Percentiles rank a stretch among this genome's conserved stretches.
These are phyloP conservation scores for Sylvia atricapilla DNA, from an alignment of 2,113 vertebrate genomes.

Conservation along the genomic window DNA sequence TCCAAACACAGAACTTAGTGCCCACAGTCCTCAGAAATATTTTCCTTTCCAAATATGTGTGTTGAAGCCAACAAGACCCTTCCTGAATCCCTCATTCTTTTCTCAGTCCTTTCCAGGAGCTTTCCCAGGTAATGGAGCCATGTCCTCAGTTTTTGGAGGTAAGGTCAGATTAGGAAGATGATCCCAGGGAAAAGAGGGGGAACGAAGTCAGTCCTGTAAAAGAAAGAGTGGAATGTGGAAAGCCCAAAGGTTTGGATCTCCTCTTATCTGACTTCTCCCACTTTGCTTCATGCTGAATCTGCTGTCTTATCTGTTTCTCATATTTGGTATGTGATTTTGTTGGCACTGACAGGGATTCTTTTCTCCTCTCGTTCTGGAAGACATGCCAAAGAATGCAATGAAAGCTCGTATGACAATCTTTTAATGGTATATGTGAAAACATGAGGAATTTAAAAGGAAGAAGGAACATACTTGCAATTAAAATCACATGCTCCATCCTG, in stretches of 20 bases:
- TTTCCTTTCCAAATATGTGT: not conserved
- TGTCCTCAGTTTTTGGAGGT: not conserved
- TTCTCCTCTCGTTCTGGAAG: conserved; percentile 20
- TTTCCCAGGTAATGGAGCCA: not conserved
- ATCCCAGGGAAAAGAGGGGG: not conserved
- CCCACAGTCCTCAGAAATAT: not conserved
- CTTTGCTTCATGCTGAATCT: conserved; percentile 11
- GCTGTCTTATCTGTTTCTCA: conserved; percentile 47
- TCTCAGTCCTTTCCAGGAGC: not conserved
- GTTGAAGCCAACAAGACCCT: not conserved
- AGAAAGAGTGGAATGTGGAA: not conserved
- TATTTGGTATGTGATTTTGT: conserved; percentile 47
- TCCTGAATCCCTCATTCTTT: not conserved
- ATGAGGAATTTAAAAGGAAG: conserved; percentile 18
- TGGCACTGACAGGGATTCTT: conserved; percentile 18
- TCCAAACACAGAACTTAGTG: not conserved
- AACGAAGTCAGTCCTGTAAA: not conserved
- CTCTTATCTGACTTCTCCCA: conserved; percentile 6
- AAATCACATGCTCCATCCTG: conserved; percentile 36
- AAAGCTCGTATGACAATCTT: conserved; percentile 26
- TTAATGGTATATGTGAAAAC: conserved; percentile 32
- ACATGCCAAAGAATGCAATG: conserved; percentile 5
- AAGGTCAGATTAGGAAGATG: not conserved
- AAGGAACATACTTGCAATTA: conserved; percentile 49
- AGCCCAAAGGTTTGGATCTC: not conserved